These are phyloP conservation scores for Alsophila aescularia DNA, from an alignment of 2,888 invertebrate genomes.

Conservation along the genomic window DNA sequence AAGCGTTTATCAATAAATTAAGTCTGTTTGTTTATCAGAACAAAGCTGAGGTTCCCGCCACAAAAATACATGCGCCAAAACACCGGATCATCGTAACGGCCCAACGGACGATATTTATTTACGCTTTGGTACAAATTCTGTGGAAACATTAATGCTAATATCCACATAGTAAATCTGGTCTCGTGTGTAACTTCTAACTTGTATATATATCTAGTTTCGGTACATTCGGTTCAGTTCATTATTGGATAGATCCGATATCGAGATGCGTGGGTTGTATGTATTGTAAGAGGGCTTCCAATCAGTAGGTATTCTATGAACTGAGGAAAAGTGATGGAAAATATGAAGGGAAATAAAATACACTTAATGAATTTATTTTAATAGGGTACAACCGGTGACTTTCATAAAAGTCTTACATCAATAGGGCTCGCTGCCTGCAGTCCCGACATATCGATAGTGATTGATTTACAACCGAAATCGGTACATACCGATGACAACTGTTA, in stretches of 20 bases:
- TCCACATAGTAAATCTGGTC: constrained; percentile 24
- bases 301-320: background rate
- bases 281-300: background rate
- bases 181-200: constrained; percentile 5
- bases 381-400: no score
- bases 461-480: no score
- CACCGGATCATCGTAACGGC: constrained; percentile 48
- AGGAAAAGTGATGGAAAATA: no score
- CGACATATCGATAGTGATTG: no score
- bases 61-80: constrained; percentile 70
- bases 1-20: constrained; percentile 56
- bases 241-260: constrained; percentile 5
- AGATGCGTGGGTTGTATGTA: constrained; percentile 5
- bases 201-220: constrained; percentile 5
- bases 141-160: constrained; percentile 27
- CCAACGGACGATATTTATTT: constrained; percentile 22
- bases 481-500: no score
- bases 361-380: no score
- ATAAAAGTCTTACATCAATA: no score
- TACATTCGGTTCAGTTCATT: constrained; percentile 4
- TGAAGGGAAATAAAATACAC: no score
- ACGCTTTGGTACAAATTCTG: constrained; percentile 22
- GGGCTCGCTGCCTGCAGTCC: no score
- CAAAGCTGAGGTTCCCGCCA: constrained; percentile 54
- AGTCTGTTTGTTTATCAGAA: constrained; percentile 49